Base-by-base conservation (phyloP, 1,140 invertebrate species). In the Drosophila chauvacae region DNA sequence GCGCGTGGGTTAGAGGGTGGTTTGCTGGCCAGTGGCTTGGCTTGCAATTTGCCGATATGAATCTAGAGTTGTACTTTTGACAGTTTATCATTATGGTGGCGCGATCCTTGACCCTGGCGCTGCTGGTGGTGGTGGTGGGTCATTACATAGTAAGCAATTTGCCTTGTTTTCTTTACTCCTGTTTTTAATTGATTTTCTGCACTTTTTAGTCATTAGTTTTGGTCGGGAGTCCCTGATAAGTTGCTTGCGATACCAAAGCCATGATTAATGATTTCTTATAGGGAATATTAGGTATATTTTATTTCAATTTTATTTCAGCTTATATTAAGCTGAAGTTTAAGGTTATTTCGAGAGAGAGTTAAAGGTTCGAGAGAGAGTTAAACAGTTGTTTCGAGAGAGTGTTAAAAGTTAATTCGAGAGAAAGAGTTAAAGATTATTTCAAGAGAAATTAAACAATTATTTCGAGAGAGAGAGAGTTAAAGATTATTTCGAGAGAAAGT, bases 131-230 rank as follows among this genome's bases (percentile, higher is more conserved):
- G 26, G 26, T 26, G 26, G 26, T 56, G 42, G 77, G 57, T 61
- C 58, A 78, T 86, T 82, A 83, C 64, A 72, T 66, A 77, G 60
- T 65, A 65, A 77, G 61, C 81, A 86, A 72, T 78, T 79, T 77
- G 35, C 66, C 57, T 48, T 2, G 7, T 26, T 26, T 26, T 47
- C 20, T n/a, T 50, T 80, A 64, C 1, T 30, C 51, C 10, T 80
- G 69, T 80, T 82, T 87, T 82, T 86, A 86, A 86, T 86, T 86
- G 83, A 86, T 86, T 86, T 86, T 88, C 74, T 79, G 77, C 81
- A 77, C 63, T 64, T 71, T 71, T 69, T 33, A 20, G 50, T 84
- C 81, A 84, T 83, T 83, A 84, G 71, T 62, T 55, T 55, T 44
- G 39, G 39, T 20, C 13, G 33, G 14, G 4, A 39, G 20, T 56